Evolutionary conservation across 2,113 vertebrate genomes (phyloP).

Genomic region (Channa argus): DNA sequence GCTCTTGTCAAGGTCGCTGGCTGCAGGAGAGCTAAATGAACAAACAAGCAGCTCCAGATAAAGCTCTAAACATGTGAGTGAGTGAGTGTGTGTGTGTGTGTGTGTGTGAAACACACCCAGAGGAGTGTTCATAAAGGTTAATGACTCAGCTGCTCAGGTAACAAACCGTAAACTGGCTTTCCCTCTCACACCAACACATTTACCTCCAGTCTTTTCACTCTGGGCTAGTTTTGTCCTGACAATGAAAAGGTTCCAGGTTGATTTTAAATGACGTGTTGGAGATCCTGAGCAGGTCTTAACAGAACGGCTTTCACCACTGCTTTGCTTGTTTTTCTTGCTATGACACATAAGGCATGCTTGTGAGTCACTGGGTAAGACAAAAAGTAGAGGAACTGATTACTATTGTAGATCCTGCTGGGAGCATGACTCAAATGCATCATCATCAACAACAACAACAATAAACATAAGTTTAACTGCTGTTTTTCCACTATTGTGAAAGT

Average conservation of each 20-base stretch:
- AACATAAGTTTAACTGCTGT: slow-evolving; percentile 15
- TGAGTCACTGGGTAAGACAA: slow-evolving; percentile 34
- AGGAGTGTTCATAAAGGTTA: slow-evolving; percentile 11
- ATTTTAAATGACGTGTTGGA: background rate
- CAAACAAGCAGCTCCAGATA: slow-evolving; percentile 6
- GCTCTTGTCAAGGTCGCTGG: background rate
- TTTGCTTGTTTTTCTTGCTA: background rate
- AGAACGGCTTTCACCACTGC: background rate
- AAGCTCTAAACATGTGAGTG: slow-evolving; percentile 1
- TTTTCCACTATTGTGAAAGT: slow-evolving; percentile 1
- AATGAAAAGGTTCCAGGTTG: background rate
- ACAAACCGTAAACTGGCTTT: slow-evolving; percentile 4
- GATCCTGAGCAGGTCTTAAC: background rate
- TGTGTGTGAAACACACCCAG: slow-evolving; percentile 32
- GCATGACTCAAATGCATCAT: background rate
- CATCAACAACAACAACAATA: background rate
- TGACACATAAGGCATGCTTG: background rate
- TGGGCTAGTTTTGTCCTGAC: background rate
- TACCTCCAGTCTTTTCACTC: background rate
- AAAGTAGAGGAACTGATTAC: background rate
- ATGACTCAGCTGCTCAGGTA: slow-evolving; percentile 21
- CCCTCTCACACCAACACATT: background rate
- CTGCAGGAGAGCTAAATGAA: background rate
- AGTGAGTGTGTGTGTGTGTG: background rate
- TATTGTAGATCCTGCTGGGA: slow-evolving; percentile 26